Evolutionary conservation across 1,140 invertebrate genomes (phyloP), one percentile per base, ranked within the genome.

Genomic region (Periplaneta americana): DNA sequence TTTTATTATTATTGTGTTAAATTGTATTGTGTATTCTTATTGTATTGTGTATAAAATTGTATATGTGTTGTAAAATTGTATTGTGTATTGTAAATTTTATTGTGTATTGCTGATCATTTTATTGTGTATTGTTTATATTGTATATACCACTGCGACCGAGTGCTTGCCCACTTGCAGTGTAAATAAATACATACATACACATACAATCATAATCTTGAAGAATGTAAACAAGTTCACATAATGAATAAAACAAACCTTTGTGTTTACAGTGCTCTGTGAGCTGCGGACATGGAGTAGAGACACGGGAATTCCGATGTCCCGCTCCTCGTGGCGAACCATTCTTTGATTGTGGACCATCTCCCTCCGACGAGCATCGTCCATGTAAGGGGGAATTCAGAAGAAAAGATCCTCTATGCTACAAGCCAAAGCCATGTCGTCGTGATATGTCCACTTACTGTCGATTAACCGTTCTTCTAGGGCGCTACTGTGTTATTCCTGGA

Each of bases 401-500:
- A 75, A 84, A 84, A 31, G 83, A 82, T 28, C 78, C 83, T 15
- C 82, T 85, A 33, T 87, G 85, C 82, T 74, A 78, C 17, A 79
- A 32, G 2, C 80, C 83, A 57, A 84, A 83, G 74, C 82, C 82
- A 8, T 91, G 90, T 82, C 83, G 83, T 11, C 83, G 84, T 32
- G 90, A 92, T 83, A 85, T 86, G 31, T 91, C 88, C n/a, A 83
- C 84, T 66, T 89, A 89, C 81, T 91, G 90, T 34, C 87, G 88
- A 66, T 82, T 89, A 8, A 81, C 85, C 1, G 88, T 89, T 22
- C 85, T 92, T 2, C n/a, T 87, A 84, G 76, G 87, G 36, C 82
- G 89, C 15, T 91, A 92, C 85, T 93, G 92, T 84, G 84, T 86
- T 0, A 85, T 92, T 74, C 88, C 89, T 4, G 89, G 86, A 0